These are phyloP conservation scores for Camponotus fellah DNA, from an alignment of 2,888 invertebrate species.

Conservation along the genomic window DNA sequence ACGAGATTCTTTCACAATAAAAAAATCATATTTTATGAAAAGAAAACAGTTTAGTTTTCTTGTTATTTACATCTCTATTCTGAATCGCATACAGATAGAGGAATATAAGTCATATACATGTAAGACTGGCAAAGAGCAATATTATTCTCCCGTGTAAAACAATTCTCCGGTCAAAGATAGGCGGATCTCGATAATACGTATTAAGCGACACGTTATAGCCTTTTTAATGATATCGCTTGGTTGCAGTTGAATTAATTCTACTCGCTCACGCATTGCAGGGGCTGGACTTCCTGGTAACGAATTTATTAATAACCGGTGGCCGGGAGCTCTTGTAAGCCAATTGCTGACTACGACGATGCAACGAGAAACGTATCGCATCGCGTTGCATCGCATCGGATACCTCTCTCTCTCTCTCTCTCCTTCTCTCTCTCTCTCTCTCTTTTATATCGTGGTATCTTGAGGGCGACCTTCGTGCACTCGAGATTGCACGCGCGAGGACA, in stretches of 20 bases:
- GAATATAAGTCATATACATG: not conserved
- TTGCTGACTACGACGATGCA: constrained; percentile 49
- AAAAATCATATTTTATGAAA: not conserved
- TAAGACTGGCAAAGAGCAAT: not conserved
- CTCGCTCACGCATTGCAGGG: not conserved
- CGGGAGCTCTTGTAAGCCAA: constrained; percentile 46
- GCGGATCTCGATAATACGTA: constrained; percentile 42
- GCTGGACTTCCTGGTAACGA: constrained; percentile 59
- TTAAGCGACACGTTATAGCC: constrained; percentile 40
- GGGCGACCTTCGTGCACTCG: constrained; percentile 59
- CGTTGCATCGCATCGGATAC: constrained; percentile 21
- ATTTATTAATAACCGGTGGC: constrained; percentile 68
- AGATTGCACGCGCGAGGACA: constrained; percentile 49
- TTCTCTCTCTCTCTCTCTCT: not conserved
- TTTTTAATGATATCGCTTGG: constrained; percentile 34
- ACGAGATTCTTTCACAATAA: too few relatives aligned
- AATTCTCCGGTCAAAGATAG: constrained; percentile 36
- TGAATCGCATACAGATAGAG: too few relatives aligned
- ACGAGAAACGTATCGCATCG: constrained; percentile 33
- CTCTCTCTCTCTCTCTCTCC: too few relatives aligned
- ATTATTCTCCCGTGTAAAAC: constrained; percentile 60
- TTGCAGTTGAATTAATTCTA: constrained; percentile 29
- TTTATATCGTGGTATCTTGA: constrained; percentile 42
- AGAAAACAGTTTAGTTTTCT: too few relatives aligned
- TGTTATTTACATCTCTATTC: too few relatives aligned